Percentiles rank a stretch among this genome's conserved stretches.
Evolutionary conservation across 2,797 vertebrate species (phyloP).

Genomic region (Tamandua tetradactyla): DNA sequence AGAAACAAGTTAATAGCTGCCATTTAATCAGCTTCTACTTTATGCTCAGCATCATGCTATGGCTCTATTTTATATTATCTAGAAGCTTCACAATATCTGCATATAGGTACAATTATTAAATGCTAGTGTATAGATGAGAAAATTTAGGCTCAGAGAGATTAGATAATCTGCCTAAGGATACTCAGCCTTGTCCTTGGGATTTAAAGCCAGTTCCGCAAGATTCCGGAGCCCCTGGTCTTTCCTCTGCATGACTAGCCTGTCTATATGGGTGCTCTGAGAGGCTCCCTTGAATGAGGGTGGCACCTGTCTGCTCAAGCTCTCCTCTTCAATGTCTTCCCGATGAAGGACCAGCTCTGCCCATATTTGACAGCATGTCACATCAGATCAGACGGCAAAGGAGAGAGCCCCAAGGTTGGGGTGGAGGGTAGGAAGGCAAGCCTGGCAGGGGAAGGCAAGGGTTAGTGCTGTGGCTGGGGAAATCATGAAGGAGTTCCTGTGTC

Average conservation of each 20-base stretch:
- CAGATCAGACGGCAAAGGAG: conserved; percentile 44
- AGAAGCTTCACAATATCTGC: neutral
- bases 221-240: neutral
- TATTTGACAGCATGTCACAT: conserved; percentile 57
- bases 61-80: neutral
- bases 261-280: neutral
- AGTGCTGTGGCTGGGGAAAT: neutral
- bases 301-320: neutral
- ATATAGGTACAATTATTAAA: conserved; percentile 11
- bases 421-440: neutral
- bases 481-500: neutral
- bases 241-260: neutral
- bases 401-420: neutral
- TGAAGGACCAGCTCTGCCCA: neutral
- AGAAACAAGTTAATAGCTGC: neutral
- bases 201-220: neutral
- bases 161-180: neutral
- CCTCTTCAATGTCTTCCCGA: neutral
- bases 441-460: neutral
- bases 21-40: conserved; percentile 29
- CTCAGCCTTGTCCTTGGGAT: neutral
- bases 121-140: neutral
- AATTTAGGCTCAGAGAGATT: neutral
- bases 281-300: neutral
- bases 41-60: neutral